Base-by-base conservation (phyloP, 2,113 vertebrate species). In the Gasterosteus aculeatus region DNA sequence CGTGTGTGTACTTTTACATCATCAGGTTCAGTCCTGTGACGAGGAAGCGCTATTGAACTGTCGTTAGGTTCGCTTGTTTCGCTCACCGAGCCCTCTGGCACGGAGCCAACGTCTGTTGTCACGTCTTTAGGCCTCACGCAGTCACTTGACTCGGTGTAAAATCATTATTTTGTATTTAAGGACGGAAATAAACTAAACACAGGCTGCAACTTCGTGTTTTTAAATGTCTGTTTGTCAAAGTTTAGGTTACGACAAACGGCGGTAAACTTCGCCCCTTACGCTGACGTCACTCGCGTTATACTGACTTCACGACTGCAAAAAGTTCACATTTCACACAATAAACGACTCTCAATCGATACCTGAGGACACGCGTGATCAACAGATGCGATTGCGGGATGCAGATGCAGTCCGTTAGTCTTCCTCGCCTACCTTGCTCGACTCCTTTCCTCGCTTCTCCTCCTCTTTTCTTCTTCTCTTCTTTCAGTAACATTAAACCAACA, bases 401-500 rank as follows among this genome's bases (percentile, higher is more conserved):
- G 56, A 56, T 1, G 4, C 2, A 8, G n/a, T 29, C 5, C 2
- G 12, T 22, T 2, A 11, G 10, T 22, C 3, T 0, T 3, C 5
- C 5, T 3, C 68, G 19, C 64, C 57, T 78, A 90, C 91, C 91
- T 91, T 73, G 44, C 16, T 78, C 11, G 44, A 44, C 39, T 49
- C 39, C 10, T 47, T 81, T 74, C 62, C 56, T 78, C 9, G 44
- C 42, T 44, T 41, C 38, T 77, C 56, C 5, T 57, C 59, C 39
- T 73, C 51, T n/a, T 51, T 72, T 33, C 18, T 69, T 75, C 59
- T 49, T 54, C 71, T 81, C 79, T 49, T 57, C 71, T 84, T 72
- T 67, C 85, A 65, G 78, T 49, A 84, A 85, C 65, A 44, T 72
- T 64, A 85, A 22, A 75, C 82, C 77, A 15, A 18, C 78, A 87